A percentile compares a stretch with the other conserved stretches of the same genome.
Evolutionary conservation across 2,113 vertebrate genomes (phyloP).

Genomic region (Micronisus gabar): DNA sequence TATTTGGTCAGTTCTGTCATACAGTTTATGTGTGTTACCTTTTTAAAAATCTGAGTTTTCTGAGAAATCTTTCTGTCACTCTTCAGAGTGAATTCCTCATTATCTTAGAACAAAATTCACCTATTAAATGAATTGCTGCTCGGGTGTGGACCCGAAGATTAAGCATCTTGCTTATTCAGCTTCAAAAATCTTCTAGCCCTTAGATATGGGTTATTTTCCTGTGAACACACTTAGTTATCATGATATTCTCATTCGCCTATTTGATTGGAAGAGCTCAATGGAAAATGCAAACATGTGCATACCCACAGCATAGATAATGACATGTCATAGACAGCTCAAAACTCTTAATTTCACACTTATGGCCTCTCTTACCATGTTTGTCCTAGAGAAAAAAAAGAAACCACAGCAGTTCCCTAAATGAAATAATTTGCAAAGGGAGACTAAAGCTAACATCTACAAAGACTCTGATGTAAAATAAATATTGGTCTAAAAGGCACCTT

Average conservation of each 20-base stretch:
- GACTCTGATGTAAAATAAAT: background rate
- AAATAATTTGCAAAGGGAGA: background rate
- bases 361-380: background rate
- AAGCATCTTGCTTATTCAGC: background rate
- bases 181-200: background rate
- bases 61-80: background rate
- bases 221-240: background rate
- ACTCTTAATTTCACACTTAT: background rate
- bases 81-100: background rate
- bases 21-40: background rate
- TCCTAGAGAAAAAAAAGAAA: background rate
- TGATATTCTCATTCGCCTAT: background rate
- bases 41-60: background rate
- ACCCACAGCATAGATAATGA: background rate
- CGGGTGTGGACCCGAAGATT: background rate
- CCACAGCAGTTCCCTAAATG: background rate
- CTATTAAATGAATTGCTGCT: background rate
- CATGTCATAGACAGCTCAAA: background rate
- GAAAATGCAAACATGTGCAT: background rate
- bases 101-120: background rate
- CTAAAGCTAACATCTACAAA: background rate
- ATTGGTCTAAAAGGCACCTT: background rate
- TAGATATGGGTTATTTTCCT: background rate
- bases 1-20: background rate
- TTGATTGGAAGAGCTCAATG: background rate